Evolutionary conservation across 2,797 vertebrate species (phyloP), one percentile per base, ranked within the genome.

Genomic region (Ciconia nigra): DNA sequence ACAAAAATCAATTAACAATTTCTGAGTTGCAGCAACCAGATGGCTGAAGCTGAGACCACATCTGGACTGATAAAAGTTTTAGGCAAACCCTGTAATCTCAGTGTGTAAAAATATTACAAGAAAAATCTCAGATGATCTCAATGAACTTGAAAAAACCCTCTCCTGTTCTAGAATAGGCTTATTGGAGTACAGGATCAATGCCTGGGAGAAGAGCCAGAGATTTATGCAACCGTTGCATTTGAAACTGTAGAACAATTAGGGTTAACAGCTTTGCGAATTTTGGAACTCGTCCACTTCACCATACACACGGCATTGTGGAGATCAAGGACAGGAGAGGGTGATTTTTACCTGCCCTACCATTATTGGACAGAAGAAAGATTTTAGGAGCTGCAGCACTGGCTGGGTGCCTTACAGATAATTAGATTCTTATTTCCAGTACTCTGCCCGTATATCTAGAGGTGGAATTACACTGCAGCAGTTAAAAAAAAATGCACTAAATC

Each of bases 121-220:
- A 77, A 93, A 94, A 87, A 83, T 62, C 35, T 77, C 81, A 67
- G 20, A 74, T 80, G 42, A 78, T 91, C 65, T 69, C 46, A 81
- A 22, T 74, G 71, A 92, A 85, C 61, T 80, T 94, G 81, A 85
- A 92, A 95, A 93, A 82, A 5, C 19, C 12, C 33, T 85, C 29
- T 92, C 13, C 46, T 21, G 13, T 92, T 92, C 83, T 90, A 69
- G 20, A 92, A 91, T 33, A 90, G 59, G 33, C 59, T 84, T 93
- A 61, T 18, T 83, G 72, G 67, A 85, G 20, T 92, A 47, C 47
- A 86, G 61, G 51, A 95, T 93, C 92, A 65, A 78, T 91, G 78
- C 54, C 67, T 76, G 86, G 74, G 88, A 94, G 61, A 84, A 77
- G n/a, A 85, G 91, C 90, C 93, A 97, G 63, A 51, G n/a, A 89